Evolutionary conservation across 2,888 invertebrate genomes (phyloP), one percentile per base, ranked within the genome.

Genomic region (Ormyrus thymus): DNA sequence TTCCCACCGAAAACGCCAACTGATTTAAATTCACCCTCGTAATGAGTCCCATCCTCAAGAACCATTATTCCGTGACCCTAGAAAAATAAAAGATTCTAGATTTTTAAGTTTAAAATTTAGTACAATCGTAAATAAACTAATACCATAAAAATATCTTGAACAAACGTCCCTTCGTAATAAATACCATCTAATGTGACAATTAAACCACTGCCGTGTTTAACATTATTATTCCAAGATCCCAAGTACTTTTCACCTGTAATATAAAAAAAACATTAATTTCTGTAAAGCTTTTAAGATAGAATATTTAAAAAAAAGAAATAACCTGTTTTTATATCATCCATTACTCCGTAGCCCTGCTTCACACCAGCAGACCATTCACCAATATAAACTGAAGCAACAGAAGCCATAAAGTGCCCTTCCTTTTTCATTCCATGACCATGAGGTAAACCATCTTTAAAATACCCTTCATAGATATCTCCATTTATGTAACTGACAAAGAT

Each of bases 21-120:
- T 0, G 95, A 94, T 81, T 94, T 93, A 84, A 97, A 95, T 87
- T 97, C 97, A 0, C 97, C 97, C 87, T 97, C 97, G 85, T 96
- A 97, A 88, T 95, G 95, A 4, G 96, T 95, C 48, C 95, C 95
- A 86, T 97, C 97, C 88, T 97, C 96, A 82, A 97, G 95, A 29
- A 97, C 94, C 92, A 97, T 96, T 8, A 97, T 92, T 4, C 97
- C 97, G 84, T 94, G 94, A n/a, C 97, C 97, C 96, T 96, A 84
- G 6, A 85, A 85, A 80, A 74, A 64, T 8, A n/a, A 59, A 56
- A 1, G 83, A 62, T 3, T 10, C 15, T 45, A 68, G 15, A 50
- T 7, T 50, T 10, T 7, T 50, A 55, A 46, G 43, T 45, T n/a
- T 7, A 45, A 53, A 53, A 29, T 58, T n/a, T 45, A 53, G 10